These are phyloP conservation scores for Alfaro cultratus DNA, from an alignment of 2,797 vertebrate species.

Conservation along the genomic window DNA sequence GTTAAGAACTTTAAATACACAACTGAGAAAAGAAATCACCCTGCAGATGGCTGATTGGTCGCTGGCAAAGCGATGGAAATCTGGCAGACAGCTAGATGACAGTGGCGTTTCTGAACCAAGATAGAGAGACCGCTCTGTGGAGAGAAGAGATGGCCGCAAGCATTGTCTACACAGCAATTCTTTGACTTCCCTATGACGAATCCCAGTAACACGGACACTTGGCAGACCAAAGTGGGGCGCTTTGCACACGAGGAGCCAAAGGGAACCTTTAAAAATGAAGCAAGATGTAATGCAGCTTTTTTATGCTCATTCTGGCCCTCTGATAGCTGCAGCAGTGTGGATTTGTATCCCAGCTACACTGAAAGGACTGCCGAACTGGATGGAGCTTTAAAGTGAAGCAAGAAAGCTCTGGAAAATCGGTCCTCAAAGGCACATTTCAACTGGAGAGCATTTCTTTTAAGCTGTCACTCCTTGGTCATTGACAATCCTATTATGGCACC, in stretches of 20 bases:
- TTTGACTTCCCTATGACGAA: conserved; percentile 80
- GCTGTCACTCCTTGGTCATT: conserved; percentile 81
- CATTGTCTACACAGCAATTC: conserved; percentile 76
- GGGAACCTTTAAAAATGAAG: conserved; percentile 75
- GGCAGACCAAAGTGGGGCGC: conserved; percentile 75
- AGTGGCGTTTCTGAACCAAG: conserved; percentile 73
- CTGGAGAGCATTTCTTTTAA: conserved; percentile 86
- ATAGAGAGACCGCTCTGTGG: conserved; percentile 61
- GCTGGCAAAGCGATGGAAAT: conserved; percentile 57
- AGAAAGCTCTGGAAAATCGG: conserved; percentile 87
- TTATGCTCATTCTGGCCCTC: conserved; percentile 82
- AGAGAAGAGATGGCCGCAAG: conserved; percentile 67
- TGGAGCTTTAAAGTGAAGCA: conserved; percentile 86
- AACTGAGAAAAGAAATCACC: conserved; percentile 49
- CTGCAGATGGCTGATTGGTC: conserved; percentile 61
- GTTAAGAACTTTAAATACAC: conserved; percentile 60
- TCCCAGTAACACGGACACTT: conserved; percentile 78
- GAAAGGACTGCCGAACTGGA: conserved; percentile 84
- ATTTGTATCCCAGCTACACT: conserved; percentile 87
- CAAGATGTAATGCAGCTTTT: conserved; percentile 84
- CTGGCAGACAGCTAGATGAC: conserved; percentile 69
- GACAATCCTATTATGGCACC: conserved; percentile 86
- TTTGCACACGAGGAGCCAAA: conserved; percentile 71
- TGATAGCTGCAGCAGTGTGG: conserved; percentile 83
- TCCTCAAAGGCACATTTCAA: conserved; percentile 86